phyloP scores from a whole-genome alignment of 2,888 invertebrate genomes.

The Lasioglossum villosulum region DNA sequence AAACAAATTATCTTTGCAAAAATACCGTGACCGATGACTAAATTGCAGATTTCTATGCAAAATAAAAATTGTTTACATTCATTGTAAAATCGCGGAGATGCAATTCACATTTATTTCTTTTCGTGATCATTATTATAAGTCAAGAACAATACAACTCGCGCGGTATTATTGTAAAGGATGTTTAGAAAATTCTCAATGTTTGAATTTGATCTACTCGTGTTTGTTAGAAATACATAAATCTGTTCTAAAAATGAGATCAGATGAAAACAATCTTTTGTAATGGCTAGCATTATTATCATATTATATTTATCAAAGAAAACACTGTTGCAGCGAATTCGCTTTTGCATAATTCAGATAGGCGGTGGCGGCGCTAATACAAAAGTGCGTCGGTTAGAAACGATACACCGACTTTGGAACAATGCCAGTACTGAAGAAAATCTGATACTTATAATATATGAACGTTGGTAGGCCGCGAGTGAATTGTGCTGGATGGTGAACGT shows the following conservation, averaged over 20 bases:
- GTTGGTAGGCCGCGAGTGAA: slow-evolving; percentile 48
- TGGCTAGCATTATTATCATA: not conserved
- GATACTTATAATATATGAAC: slow-evolving; percentile 63
- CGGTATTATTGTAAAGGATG: not conserved
- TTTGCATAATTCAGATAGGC: slow-evolving; percentile 13
- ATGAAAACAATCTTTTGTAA: not conserved
- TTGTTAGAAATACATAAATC: not conserved
- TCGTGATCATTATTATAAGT: not conserved
- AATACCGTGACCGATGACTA: no score
- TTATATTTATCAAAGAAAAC: not conserved
- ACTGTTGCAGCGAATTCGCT: not conserved
- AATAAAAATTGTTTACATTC: not conserved
- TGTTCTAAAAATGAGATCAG: not conserved
- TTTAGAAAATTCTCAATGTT: not conserved
- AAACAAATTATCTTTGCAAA: no score
- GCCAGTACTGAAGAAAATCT: slow-evolving; percentile 68
- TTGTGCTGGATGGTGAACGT: slow-evolving; percentile 46
- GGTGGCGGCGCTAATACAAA: slow-evolving; percentile 33
- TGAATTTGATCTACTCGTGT: not conserved
- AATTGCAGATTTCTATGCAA: not conserved
- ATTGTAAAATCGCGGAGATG: not conserved
- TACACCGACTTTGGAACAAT: slow-evolving; percentile 59
- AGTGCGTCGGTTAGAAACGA: slow-evolving; percentile 57
- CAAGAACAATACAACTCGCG: not conserved
- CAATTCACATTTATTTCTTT: not conserved